These are phyloP conservation scores for Calephelis perditalis DNA, from an alignment of 2,888 invertebrate species.

Conservation along the genomic window DNA sequence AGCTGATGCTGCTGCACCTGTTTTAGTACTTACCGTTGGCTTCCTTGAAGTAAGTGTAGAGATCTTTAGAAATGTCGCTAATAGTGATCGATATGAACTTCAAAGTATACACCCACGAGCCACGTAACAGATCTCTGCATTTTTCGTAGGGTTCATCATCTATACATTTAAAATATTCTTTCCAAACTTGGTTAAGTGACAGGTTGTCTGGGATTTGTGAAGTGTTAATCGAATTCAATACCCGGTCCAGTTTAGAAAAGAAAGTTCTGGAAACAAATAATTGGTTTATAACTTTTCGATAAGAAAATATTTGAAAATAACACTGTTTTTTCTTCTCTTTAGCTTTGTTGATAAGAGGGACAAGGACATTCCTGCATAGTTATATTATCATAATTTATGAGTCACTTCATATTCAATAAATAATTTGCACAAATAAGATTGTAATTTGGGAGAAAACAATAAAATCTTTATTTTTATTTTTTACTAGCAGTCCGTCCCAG, in stretches of 20 bases:
- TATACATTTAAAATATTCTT: constrained; percentile 43
- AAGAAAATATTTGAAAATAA: too few species aligned
- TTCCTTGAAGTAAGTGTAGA: constrained; percentile 57
- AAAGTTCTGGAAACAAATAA: constrained; percentile 42
- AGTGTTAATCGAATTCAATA: constrained; percentile 46
- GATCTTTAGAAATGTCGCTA: constrained; percentile 46
- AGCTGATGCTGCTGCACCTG: too few species aligned
- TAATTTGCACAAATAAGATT: too few species aligned
- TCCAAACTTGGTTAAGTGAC: constrained; percentile 48
- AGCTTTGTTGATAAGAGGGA: too few species aligned
- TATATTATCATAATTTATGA: too few species aligned
- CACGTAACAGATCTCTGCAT: constrained; percentile 43
- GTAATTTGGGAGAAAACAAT: too few species aligned
- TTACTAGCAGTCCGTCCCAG: too few species aligned
- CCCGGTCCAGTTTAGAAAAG: constrained; percentile 52
- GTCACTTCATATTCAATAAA: too few species aligned
- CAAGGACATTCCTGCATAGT: too few species aligned
- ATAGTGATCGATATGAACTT: constrained; percentile 48
- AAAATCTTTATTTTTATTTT: too few species aligned
- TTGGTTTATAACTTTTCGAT: background rate
- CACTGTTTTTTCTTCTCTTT: too few species aligned
- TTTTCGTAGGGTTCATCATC: constrained; percentile 30
- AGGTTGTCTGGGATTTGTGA: constrained; percentile 30
- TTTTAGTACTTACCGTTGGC: constrained; percentile 47
- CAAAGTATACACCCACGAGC: constrained; percentile 47